Percentiles rank a stretch among this genome's conserved stretches.
phyloP scores from a whole-genome alignment of 2,888 invertebrate species.

The Tachina grossa region DNA sequence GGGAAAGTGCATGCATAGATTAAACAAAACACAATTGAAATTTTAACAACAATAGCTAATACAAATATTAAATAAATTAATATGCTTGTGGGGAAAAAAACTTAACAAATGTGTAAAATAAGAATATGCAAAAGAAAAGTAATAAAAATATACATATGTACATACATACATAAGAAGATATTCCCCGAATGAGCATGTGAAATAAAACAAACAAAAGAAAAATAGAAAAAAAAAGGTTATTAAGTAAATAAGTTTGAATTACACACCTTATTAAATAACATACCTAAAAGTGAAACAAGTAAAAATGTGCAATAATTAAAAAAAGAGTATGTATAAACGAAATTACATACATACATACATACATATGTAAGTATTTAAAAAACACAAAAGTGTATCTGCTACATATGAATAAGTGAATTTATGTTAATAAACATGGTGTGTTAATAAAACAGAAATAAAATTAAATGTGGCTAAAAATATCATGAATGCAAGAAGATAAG shows the following conservation, averaged over 20 bases:
- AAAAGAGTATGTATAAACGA: background rate
- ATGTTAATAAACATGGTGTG: conserved; percentile 1
- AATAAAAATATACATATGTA: conserved; percentile 12
- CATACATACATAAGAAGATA: background rate
- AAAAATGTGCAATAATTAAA: conserved; percentile 56
- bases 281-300: conserved; percentile 21
- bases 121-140: conserved; percentile 37
- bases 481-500: background rate
- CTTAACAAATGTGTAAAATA: conserved; percentile 38
- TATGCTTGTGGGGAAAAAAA: background rate
- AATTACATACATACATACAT: background rate
- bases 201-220: conserved; percentile 25
- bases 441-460: conserved; percentile 26
- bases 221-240: conserved; percentile 8
- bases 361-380: too few species aligned
- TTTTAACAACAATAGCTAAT: conserved; percentile 32
- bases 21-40: conserved; percentile 43
- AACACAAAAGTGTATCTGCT: background rate
- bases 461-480: conserved; percentile 29
- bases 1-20: conserved; percentile 58
- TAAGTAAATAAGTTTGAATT: conserved; percentile 48
- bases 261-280: conserved; percentile 15
- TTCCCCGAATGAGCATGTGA: conserved; percentile 21
- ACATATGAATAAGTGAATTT: background rate
- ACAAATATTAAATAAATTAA: conserved; percentile 21